A percentile compares a stretch with the other conserved stretches of the same genome.
phyloP scores from a whole-genome alignment of 1,140 invertebrate species.

The Ceratina australensis region DNA sequence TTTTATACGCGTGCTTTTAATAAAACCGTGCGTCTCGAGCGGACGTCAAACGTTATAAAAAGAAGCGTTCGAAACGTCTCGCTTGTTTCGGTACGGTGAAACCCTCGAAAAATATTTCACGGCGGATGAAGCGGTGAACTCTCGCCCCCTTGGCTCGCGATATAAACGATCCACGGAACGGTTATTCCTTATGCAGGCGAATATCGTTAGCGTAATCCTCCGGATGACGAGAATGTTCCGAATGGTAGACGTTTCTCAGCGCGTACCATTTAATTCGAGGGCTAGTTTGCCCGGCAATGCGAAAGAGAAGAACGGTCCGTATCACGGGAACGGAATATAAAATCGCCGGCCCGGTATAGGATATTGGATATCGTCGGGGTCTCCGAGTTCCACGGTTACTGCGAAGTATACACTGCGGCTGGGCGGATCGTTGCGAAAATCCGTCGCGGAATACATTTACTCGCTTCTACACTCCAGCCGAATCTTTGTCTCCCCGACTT shows the following conservation, averaged over 20 bases:
- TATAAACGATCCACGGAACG: neutral
- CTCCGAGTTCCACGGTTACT: neutral
- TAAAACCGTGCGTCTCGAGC: too few relatives aligned
- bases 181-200: slow-evolving; percentile 9
- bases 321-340: slow-evolving; percentile 39
- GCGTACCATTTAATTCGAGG: slow-evolving; percentile 47
- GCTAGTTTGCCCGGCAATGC: slow-evolving; percentile 38
- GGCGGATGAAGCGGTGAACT: too few relatives aligned
- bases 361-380: slow-evolving; percentile 9
- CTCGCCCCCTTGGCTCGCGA: too few relatives aligned
- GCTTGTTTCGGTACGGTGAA: too few relatives aligned
- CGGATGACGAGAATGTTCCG: slow-evolving; percentile 21
- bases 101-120: too few relatives aligned
- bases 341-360: slow-evolving; percentile 27
- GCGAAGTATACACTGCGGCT: neutral
- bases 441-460: slow-evolving; percentile 11
- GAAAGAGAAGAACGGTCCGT: neutral
- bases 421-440: neutral
- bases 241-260: neutral
- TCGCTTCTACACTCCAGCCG: neutral
- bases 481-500: neutral
- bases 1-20: too few relatives aligned
- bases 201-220: slow-evolving; percentile 24
- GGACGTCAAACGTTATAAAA: too few relatives aligned
- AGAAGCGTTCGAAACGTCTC: neutral